Base-by-base conservation (phyloP, 2,888 invertebrate genomes). In the Lycaena phlaeas region DNA sequence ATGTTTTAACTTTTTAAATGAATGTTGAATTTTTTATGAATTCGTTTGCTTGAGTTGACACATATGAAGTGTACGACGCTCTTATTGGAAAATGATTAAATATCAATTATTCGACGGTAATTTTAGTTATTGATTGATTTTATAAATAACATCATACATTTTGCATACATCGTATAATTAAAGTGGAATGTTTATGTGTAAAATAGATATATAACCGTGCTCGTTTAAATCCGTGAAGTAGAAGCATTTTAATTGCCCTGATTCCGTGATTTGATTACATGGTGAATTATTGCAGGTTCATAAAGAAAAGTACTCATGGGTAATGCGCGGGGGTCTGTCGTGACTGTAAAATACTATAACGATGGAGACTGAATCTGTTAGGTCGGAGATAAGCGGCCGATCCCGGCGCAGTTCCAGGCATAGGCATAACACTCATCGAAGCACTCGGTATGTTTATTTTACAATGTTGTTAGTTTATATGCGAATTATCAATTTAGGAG, bases 331-430 rank as follows among this genome's bases (percentile, higher is more conserved):
- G 49, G 50, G 58, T 52, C 48, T 45, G 48, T 46, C 42, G 49
- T 51, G 49, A 48, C 44, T 52, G 44, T 49, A 54, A 57, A 53
- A 54, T 49, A 48, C 43, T 57, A 48, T 42, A 56, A 73, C 82
- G 72, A 95, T 95, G 95, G 96, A 96, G 88, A 95, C 94, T 61
- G 96, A 96, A 87, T 96, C 96, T 59, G 92, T 96, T 61, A 91
- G 95, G 68, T 96, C 96, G 41, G 96, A 96, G 82, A 89, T 94
- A 64, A 96, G 95, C 79, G 91, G 93, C 65, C 90, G 94, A 64
- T 91, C 91, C 38, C 85, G 91, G 69, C 87, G 91, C 46, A 91
- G 91, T 52, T 87, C 90, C 27, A 87, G 90, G 55, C 82, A 84
- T 52, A 64, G 88, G 46, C 86, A 87, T 53, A 87, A 88, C 58